Conservation (phyloP, 2,113 vertebrate genomes). For the Lichenostomus cassidix region DNA sequence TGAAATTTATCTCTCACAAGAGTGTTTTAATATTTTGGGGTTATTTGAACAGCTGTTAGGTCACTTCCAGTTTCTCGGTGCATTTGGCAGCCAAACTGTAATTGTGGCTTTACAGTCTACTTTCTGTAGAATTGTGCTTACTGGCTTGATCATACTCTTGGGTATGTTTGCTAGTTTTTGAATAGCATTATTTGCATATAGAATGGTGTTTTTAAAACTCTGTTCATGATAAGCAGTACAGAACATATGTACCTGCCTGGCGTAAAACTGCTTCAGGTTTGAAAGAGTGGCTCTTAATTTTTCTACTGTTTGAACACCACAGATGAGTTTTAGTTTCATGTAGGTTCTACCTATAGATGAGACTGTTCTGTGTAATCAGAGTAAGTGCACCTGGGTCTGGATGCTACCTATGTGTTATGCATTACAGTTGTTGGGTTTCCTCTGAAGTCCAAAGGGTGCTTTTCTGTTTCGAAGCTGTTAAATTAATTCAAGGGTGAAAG, state of each 20-base stretch:
- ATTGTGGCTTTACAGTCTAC: constrained; percentile 42
- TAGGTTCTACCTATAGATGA: background rate
- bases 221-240: rapidly evolving
- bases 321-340: background rate
- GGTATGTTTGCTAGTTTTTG: background rate
- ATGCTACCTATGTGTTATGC: background rate
- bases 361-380: background rate
- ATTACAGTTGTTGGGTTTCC: background rate
- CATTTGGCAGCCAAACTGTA: constrained; percentile 58
- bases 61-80: constrained; percentile 66
- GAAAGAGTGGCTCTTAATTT: background rate
- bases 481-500: background rate
- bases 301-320: background rate
- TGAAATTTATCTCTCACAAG: constrained; percentile 66
- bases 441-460: background rate
- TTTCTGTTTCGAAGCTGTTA: background rate
- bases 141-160: background rate
- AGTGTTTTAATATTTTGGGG: constrained; percentile 69
- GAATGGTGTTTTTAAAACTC: background rate
- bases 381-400: background rate
- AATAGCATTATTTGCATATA: background rate
- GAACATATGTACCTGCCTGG: background rate
- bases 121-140: constrained; percentile 2
- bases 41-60: constrained; percentile 77
- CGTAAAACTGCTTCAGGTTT: rapidly evolving